Evolutionary conservation across 2,888 invertebrate genomes (phyloP), one percentile per base, ranked within the genome.

Genomic region (Gasteruption jaculator): DNA sequence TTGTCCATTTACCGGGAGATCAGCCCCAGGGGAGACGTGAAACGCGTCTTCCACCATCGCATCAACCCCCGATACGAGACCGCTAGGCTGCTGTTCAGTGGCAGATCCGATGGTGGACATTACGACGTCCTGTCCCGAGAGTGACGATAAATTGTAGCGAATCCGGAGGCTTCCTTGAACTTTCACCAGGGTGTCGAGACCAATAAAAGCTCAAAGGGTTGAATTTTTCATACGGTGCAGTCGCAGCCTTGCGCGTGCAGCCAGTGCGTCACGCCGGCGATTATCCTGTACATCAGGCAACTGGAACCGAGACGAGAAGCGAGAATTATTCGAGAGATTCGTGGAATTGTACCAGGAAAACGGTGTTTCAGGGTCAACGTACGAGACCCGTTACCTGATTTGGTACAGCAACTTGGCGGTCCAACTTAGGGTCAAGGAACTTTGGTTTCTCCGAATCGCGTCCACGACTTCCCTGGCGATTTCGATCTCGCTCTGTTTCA

Each of bases 101-200:
- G 66, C 24, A 56, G 49, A 26, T 58, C 62, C 19, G 65, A 67
- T 11, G 63, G 52, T 26, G 66, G 67, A 15, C 67, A 67, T 29
- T 65, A 67, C 42, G 64, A 67, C 24, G 63, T 67, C 5, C 48
- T 66, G 2, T 25, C 60, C 3, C 45, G 46, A n/a, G 50, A 51
- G 10, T 30, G 25, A 26, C 46, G 26, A 45, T 19, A 11, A 16
- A 24, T 18, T 21, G n/a, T 6, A 35, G 25, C 14, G 18, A 14
- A 35, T 2, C 21, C 7, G 12, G 11, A 16, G 18, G 18, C 14
- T 6, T 8, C 6, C 14, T 5, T 14, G 11, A 5, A 22, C 19
- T 36, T 6, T 26, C 18, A 16, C n/a, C n/a, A n/a, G n/a, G n/a
- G n/a, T 5, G 19, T 19, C 25, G 6, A n/a, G 25, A 22, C 16